These are phyloP conservation scores for Pantelozetes paolii DNA, from an alignment of 2,888 invertebrate species.

Conservation along the genomic window DNA sequence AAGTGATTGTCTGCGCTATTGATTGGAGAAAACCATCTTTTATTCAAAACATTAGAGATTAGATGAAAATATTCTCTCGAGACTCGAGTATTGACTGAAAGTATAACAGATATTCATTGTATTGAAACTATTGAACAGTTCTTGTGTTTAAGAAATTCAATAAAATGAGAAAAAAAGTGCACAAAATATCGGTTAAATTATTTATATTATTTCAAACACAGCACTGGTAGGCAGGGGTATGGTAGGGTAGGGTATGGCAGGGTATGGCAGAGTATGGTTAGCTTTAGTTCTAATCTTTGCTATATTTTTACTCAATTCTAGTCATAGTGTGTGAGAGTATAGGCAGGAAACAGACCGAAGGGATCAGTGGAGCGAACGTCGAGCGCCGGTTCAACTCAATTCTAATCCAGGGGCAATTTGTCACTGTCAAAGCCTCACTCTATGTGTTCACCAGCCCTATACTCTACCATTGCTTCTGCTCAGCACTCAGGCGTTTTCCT, in stretches of 20 bases:
- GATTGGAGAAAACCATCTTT: conserved; percentile 19
- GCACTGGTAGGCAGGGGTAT: background rate
- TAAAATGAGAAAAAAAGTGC: conserved; percentile 4
- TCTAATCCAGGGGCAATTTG: conserved; percentile 44
- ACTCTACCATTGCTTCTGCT: conserved; percentile 12
- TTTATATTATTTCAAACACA: conserved; percentile 11
- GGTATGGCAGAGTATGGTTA: background rate
- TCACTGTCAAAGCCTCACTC: conserved; percentile 40
- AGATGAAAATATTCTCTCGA: conserved; percentile 12
- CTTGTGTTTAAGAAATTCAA: conserved; percentile 19
- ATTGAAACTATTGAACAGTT: conserved; percentile 3
- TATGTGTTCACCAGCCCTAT: conserved; percentile 6
- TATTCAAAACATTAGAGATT: background rate
- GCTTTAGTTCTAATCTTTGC: conserved; percentile 28
- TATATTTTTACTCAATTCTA: conserved; percentile 13
- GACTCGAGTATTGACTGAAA: background rate
- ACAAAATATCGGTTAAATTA: conserved; percentile 19
- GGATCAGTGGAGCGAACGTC: conserved; percentile 38
- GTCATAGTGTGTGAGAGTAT: background rate
- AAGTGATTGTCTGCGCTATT: background rate
- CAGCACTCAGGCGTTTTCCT: conserved; percentile 31
- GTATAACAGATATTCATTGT: background rate
- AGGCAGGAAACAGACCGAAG: conserved; percentile 38
- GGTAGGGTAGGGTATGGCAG: too few species aligned
- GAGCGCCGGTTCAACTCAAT: conserved; percentile 24